phyloP scores from a whole-genome alignment of 2,797 vertebrate genomes.

The Mus spretus region DNA sequence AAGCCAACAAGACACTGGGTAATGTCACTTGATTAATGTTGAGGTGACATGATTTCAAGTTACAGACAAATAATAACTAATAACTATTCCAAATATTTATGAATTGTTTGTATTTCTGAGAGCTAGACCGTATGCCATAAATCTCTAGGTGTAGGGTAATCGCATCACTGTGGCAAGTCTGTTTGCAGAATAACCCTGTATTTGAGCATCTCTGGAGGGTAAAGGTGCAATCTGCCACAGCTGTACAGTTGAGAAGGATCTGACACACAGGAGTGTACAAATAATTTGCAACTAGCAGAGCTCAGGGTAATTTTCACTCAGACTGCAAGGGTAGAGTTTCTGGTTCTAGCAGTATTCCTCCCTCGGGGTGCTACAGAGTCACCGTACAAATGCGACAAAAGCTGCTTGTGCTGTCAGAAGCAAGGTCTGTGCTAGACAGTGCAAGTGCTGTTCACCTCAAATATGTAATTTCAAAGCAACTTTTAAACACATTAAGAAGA shows the following conservation, averaged over 20 bases:
- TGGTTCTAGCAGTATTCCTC: conserved; percentile 52
- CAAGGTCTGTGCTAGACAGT: background rate
- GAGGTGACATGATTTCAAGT: conserved; percentile 19
- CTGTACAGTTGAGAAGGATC: conserved; percentile 39
- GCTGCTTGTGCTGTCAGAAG: background rate
- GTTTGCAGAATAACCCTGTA: conserved; percentile 49
- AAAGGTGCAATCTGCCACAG: conserved; percentile 58
- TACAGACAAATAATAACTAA: conserved; percentile 40
- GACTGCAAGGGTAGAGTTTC: conserved; percentile 28
- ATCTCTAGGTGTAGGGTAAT: conserved; percentile 30
- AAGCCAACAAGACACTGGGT: background rate
- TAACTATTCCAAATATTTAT: conserved; percentile 48
- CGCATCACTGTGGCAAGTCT: conserved; percentile 19
- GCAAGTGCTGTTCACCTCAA: background rate
- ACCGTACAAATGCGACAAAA: background rate
- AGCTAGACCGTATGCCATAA: conserved; percentile 34
- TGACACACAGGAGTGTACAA: background rate
- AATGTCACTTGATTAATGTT: conserved; percentile 6
- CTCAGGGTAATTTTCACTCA: conserved; percentile 57
- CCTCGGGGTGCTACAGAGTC: background rate
- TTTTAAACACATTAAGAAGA: conserved; percentile 33
- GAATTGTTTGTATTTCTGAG: conserved; percentile 58
- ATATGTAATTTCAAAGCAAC: conserved; percentile 23
- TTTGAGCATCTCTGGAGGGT: conserved; percentile 64
- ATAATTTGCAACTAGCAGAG: conserved; percentile 63